Evolutionary conservation across 2,113 vertebrate genomes (phyloP).

Genomic region (Pipra filicauda): DNA sequence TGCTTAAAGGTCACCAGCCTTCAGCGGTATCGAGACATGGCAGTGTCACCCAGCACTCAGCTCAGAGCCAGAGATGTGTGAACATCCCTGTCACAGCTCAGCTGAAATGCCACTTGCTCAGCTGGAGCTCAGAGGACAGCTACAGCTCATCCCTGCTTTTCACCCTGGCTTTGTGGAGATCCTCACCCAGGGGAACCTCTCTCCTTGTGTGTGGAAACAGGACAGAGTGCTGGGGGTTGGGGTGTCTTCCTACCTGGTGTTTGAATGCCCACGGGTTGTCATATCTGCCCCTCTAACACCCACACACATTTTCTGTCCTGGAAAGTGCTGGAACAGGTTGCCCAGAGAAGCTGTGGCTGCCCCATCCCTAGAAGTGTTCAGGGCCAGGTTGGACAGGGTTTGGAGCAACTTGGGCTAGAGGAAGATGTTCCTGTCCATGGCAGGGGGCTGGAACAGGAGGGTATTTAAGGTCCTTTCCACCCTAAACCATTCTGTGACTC

Average conservation of each 20-base stretch:
- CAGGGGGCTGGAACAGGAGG: background rate
- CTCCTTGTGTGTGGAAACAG: background rate
- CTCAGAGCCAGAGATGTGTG: background rate
- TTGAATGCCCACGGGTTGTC: background rate
- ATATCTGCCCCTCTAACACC: background rate
- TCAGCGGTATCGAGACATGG: background rate
- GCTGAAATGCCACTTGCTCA: background rate
- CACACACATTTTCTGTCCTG: background rate
- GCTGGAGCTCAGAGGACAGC: background rate
- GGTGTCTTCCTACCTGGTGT: background rate
- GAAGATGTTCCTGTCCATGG: background rate
- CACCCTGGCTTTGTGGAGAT: background rate
- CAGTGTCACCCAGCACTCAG: background rate
- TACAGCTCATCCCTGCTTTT: background rate
- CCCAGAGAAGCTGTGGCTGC: background rate
- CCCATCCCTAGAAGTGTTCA: background rate
- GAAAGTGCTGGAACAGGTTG: fast-evolving
- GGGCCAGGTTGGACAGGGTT: fast-evolving
- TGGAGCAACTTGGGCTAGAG: fast-evolving
- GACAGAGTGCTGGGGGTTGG: background rate
- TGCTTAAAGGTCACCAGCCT: background rate
- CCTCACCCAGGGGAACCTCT: background rate
- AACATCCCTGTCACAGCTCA: background rate
- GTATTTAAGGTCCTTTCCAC: background rate
- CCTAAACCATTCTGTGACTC: background rate